Percentiles rank a stretch among this genome's conserved stretches.
Conservation (phyloP, 2,888 invertebrate species). For the Brachycybe producta region DNA sequence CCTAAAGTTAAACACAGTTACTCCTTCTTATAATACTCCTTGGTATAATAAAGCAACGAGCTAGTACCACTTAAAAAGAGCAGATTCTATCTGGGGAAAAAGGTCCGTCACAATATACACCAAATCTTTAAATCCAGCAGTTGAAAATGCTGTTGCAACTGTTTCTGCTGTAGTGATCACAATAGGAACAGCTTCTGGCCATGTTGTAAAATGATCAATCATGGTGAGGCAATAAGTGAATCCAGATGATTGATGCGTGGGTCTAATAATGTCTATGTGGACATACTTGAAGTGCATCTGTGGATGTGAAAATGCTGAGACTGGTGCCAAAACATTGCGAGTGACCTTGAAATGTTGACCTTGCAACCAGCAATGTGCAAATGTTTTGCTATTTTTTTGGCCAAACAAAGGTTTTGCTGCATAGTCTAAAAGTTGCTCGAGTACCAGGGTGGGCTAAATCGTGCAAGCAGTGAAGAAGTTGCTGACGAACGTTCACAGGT, state of each 20-base stretch:
- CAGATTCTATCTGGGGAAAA: too few relatives aligned
- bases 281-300: slow-evolving; percentile 3
- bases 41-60: too few relatives aligned
- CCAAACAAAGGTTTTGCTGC: not conserved
- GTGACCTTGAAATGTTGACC: not conserved
- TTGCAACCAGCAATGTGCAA: not conserved
- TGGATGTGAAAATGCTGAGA: not conserved
- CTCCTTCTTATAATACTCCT: too few relatives aligned
- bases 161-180: slow-evolving; percentile 18
- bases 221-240: not conserved
- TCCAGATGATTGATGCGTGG: not conserved
- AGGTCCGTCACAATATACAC: too few relatives aligned
- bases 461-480: not conserved
- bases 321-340: not conserved
- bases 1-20: too few relatives aligned
- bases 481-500: not conserved
- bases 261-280: slow-evolving; percentile 11
- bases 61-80: too few relatives aligned
- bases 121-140: slow-evolving; percentile 24
- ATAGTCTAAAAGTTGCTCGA: not conserved
- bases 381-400: not conserved
- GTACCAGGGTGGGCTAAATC: not conserved
- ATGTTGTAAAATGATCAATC: slow-evolving; percentile 18
- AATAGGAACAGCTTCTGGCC: slow-evolving; percentile 24
- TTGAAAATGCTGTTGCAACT: slow-evolving; percentile 20